Conservation (phyloP, 2,113 vertebrate genomes). For the Isurus oxyrinchus region DNA sequence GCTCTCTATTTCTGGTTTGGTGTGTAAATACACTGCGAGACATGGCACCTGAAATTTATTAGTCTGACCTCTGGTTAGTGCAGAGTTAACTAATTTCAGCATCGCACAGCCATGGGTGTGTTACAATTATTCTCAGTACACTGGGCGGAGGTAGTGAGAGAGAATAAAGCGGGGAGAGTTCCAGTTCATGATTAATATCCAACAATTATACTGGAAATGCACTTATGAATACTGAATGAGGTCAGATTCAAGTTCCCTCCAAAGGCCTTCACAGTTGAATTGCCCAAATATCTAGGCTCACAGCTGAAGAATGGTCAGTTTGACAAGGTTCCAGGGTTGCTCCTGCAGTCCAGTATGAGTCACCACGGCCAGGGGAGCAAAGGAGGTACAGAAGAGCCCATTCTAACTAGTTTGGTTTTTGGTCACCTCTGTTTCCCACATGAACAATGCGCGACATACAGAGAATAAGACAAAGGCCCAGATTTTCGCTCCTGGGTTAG, state of each 20-base stretch:
- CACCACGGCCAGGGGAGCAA: too few species aligned
- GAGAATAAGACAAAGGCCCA: too few species aligned
- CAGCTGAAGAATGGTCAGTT: background rate
- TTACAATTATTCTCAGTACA: background rate
- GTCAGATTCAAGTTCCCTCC: background rate
- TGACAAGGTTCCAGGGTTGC: background rate
- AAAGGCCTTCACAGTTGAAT: background rate
- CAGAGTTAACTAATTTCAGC: background rate
- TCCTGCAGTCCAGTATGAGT: background rate
- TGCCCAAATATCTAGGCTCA: background rate
- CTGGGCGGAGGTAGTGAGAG: background rate
- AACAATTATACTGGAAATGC: too few species aligned
- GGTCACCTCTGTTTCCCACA: background rate
- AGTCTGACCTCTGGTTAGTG: too few species aligned
- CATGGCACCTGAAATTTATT: background rate
- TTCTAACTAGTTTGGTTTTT: background rate
- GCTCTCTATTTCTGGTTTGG: background rate
- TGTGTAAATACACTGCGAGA: background rate
- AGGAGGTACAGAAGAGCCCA: background rate
- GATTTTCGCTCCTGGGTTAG: too few species aligned
- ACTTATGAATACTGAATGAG: background rate
- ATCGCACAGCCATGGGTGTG: background rate
- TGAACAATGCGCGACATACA: background rate
- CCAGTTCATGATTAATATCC: too few species aligned
- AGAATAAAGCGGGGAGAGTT: background rate